Percentiles rank a stretch among this genome's conserved stretches.
Conservation (phyloP, 1,140 invertebrate genomes). For the Neodiprion lecontei region DNA sequence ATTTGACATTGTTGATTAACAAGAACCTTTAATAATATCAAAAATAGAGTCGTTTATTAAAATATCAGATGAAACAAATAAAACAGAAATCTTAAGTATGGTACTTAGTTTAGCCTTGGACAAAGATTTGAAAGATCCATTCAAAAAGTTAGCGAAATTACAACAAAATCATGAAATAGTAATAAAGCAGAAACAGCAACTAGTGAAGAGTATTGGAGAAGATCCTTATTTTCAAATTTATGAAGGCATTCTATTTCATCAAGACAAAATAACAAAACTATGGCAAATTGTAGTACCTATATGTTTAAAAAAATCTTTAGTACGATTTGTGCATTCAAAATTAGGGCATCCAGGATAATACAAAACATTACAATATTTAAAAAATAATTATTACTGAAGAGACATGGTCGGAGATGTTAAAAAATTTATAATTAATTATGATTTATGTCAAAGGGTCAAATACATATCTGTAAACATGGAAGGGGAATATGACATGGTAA, state of each 20-base stretch:
- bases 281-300: not conserved
- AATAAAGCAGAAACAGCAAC: not conserved
- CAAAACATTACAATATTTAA: slow-evolving; percentile 36
- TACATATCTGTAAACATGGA: slow-evolving; percentile 3
- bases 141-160: not conserved
- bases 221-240: slow-evolving; percentile 1
- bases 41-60: not conserved
- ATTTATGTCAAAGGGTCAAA: slow-evolving; percentile 21
- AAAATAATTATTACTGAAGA: slow-evolving; percentile 31
- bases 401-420: slow-evolving; percentile 26
- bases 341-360: slow-evolving; percentile 38
- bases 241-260: not conserved
- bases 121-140: not conserved
- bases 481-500: slow-evolving; percentile 12
- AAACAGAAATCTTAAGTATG: not conserved
- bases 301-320: not conserved
- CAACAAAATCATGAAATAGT: not conserved
- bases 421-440: slow-evolving; percentile 21
- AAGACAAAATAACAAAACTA: not conserved
- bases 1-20: not conserved
- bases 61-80: not conserved
- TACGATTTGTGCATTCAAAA: slow-evolving; percentile 27
- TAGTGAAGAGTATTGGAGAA: not conserved
- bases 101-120: not conserved
- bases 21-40: not conserved